These are phyloP conservation scores for Aphrophora alni DNA, from an alignment of 2,888 invertebrate genomes.

Conservation along the genomic window DNA sequence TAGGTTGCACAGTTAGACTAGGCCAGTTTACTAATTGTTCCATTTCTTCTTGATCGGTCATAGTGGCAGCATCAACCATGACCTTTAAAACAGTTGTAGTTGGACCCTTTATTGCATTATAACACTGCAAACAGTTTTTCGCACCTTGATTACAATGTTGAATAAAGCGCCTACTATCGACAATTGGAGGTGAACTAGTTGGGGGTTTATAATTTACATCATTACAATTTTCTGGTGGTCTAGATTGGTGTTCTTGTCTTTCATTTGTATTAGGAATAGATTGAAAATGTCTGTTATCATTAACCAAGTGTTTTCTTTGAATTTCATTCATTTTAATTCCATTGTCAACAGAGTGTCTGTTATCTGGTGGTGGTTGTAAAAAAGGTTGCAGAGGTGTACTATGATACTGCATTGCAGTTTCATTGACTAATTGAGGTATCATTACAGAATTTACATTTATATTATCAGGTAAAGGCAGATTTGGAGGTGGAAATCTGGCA, in stretches of 20 bases:
- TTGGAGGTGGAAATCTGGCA: slow-evolving; percentile 40
- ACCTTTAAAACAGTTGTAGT: slow-evolving; percentile 37
- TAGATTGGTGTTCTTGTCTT: slow-evolving; percentile 26
- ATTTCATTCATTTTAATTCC: slow-evolving; percentile 25
- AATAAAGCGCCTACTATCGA: slow-evolving; percentile 38
- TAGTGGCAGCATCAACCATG: slow-evolving; percentile 52
- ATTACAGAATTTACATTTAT: slow-evolving; percentile 40
- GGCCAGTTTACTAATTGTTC: slow-evolving; percentile 50
- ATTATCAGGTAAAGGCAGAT: slow-evolving; percentile 40
- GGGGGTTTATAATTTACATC: slow-evolving; percentile 41
- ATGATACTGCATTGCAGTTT: slow-evolving; percentile 44
- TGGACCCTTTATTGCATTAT: slow-evolving; percentile 40
- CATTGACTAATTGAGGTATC: slow-evolving; percentile 43
- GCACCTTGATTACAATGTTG: slow-evolving; percentile 44
- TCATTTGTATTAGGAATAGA: slow-evolving; percentile 16
- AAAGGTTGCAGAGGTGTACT: slow-evolving; percentile 43
- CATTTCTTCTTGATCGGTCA: slow-evolving; percentile 53
- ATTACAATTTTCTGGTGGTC: slow-evolving; percentile 35
- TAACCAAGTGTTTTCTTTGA: slow-evolving; percentile 29
- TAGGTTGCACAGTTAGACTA: slow-evolving; percentile 48
- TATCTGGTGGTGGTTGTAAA: slow-evolving; percentile 24
- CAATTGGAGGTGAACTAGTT: slow-evolving; percentile 26
- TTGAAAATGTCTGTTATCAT: slow-evolving; percentile 27
- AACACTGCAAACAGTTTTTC: slow-evolving; percentile 45
- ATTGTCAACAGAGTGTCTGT: slow-evolving; percentile 28